Evolutionary conservation across 2,113 vertebrate genomes (phyloP), one percentile per base, ranked within the genome.

Genomic region (Mus pahari): DNA sequence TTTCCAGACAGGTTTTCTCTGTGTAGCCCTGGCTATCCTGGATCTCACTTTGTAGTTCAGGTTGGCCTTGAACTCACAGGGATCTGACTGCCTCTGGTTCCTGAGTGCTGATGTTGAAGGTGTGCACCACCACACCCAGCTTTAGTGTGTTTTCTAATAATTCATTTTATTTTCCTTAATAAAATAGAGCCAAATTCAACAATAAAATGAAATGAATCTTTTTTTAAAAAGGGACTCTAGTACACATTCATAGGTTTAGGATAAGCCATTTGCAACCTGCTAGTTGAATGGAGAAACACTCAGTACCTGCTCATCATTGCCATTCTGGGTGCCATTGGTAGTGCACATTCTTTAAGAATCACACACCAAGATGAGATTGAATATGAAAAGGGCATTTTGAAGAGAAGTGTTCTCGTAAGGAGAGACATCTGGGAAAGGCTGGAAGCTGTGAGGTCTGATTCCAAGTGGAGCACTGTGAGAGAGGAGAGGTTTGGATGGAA

Each of bases 131-230:
- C 55, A 39, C 1, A 22, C 11, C 36, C 22, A 82, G 5, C 36
- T 60, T 60, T 70, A 66, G 33, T 90, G 8, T 90, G 11, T n/a
- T 90, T 90, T 86, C 20, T n/a, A 74, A 9, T 45, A 86, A 70
- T 60, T 66, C 4, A 60, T 39, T 77, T 82, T 12, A 33, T 75
- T 94, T 91, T 91, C 11, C 58, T 87, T 70, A 42, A 31, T 82
- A 66, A 77, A 83, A 96, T 70, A 58, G 10, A 86, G 22, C 16
- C 8, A 81, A 75, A 91, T 88, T 82, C n/a, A 75, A 60, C 1
- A 81, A 68, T 87, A 68, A 87, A 75, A 88, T 68, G 19, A 92
- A 82, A 70, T 94, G 2, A n/a, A 88, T 75, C 75, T 88, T 82
- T 24, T n/a, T n/a, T n/a, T n/a, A 68, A 68, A 68, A 31, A 31